These are phyloP conservation scores for Columbina picui DNA, from an alignment of 2,113 vertebrate species.

Conservation along the genomic window DNA sequence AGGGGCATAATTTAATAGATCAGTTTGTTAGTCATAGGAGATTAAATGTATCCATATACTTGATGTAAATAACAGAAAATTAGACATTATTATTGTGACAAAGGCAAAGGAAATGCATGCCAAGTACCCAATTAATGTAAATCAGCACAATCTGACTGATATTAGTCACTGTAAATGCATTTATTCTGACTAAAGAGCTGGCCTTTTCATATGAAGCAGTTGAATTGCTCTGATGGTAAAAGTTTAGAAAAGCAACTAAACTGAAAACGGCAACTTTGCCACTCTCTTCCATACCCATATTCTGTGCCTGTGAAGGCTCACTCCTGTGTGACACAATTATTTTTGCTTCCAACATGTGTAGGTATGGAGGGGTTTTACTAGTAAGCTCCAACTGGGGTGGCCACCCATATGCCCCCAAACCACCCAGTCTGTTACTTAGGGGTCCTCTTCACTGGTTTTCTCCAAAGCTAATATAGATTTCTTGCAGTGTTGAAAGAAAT, in stretches of 20 bases:
- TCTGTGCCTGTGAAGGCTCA: accelerated
- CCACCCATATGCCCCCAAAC: accelerated
- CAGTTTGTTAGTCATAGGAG: background rate
- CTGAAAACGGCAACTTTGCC: background rate
- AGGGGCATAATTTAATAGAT: background rate
- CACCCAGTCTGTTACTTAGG: too few relatives aligned
- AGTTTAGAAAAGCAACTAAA: background rate
- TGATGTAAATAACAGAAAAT: background rate
- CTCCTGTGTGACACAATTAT: accelerated
- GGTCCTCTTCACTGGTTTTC: background rate
- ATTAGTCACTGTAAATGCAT: background rate
- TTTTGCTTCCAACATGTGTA: background rate
- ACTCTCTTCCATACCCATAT: background rate
- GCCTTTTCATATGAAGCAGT: background rate
- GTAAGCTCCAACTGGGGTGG: background rate
- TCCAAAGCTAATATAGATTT: background rate
- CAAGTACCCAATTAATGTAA: background rate
- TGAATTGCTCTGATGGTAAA: background rate
- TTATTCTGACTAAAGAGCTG: background rate
- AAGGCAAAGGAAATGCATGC: background rate
- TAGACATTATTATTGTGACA: background rate
- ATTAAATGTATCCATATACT: background rate
- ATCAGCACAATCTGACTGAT: background rate
- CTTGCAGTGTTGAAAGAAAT: accelerated
- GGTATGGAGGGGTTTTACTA: background rate